phyloP scores from a whole-genome alignment of 1,140 invertebrate species.

The Heterodera carotae region DNA sequence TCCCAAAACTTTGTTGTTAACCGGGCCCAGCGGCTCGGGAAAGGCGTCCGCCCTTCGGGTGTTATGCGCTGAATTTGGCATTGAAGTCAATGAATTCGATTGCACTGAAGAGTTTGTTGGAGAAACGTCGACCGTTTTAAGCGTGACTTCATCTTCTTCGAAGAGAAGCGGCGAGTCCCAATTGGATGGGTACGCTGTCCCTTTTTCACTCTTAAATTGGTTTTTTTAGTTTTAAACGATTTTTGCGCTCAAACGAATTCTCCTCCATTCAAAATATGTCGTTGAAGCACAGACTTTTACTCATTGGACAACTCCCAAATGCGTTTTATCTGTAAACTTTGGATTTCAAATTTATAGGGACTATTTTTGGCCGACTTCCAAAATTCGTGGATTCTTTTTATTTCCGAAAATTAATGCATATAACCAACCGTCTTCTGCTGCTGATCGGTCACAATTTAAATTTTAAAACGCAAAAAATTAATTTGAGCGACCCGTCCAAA shows the following conservation, averaged over 20 bases:
- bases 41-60: slow-evolving; percentile 38
- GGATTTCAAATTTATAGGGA: no score
- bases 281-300: slow-evolving; percentile 38
- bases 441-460: no score
- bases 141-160: background rate
- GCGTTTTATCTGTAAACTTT: slow-evolving; percentile 31
- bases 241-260: slow-evolving; percentile 31
- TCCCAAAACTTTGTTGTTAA: slow-evolving; percentile 36
- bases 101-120: slow-evolving; percentile 23
- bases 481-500: slow-evolving; percentile 26
- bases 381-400: no score
- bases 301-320: slow-evolving; percentile 37
- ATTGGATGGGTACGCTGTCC: background rate
- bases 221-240: slow-evolving; percentile 27
- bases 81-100: slow-evolving; percentile 45
- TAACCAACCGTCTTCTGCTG: no score
- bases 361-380: no score
- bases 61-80: slow-evolving; percentile 44
- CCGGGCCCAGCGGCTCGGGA: slow-evolving; percentile 36
- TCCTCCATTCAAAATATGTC: slow-evolving; percentile 40
- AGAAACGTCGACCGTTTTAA: background rate
- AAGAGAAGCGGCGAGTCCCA: background rate
- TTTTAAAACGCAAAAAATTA: background rate
- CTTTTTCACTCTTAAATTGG: background rate
- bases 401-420: no score